phyloP scores from a whole-genome alignment of 2,888 invertebrate genomes.

The Physocephala rufipes region DNA sequence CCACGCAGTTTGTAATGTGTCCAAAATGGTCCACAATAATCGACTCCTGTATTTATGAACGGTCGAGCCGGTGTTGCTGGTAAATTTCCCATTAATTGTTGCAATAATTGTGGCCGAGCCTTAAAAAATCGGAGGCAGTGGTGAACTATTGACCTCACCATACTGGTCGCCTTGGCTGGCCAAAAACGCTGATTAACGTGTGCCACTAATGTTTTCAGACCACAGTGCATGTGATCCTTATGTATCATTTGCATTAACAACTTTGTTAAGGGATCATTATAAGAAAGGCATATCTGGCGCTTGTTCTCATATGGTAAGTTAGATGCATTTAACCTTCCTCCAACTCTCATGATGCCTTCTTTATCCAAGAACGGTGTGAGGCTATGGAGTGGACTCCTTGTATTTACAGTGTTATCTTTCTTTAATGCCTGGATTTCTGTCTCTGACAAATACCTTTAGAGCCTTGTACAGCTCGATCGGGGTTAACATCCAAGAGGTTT shows the following conservation, averaged over 20 bases:
- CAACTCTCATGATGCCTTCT: not conserved
- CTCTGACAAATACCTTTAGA: too few relatives aligned
- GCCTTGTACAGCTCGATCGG: too few relatives aligned
- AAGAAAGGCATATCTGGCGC: not conserved
- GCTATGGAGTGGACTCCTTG: slow-evolving; percentile 35
- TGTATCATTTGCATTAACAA: not conserved
- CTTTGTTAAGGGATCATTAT: not conserved
- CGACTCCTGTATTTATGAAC: slow-evolving; percentile 36
- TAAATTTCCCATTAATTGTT: not conserved
- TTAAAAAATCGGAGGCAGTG: not conserved
- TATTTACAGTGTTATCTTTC: too few relatives aligned
- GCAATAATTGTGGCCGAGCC: not conserved
- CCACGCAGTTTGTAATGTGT: slow-evolving; percentile 35
- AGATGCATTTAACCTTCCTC: slow-evolving; percentile 6
- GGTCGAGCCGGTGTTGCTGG: slow-evolving; percentile 30
- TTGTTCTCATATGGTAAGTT: not conserved
- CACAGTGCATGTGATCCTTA: not conserved
- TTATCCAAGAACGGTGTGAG: not conserved
- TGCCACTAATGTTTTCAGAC: too few relatives aligned
- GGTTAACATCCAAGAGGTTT: too few relatives aligned
- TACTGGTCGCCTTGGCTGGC: not conserved
- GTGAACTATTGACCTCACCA: not conserved
- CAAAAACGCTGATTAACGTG: not conserved
- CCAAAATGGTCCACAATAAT: slow-evolving; percentile 40
- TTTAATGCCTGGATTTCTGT: too few relatives aligned